Percentiles rank a stretch among this genome's conserved stretches.
These are phyloP conservation scores for Suillia variegata DNA, from an alignment of 2,888 invertebrate species.

Conservation along the genomic window DNA sequence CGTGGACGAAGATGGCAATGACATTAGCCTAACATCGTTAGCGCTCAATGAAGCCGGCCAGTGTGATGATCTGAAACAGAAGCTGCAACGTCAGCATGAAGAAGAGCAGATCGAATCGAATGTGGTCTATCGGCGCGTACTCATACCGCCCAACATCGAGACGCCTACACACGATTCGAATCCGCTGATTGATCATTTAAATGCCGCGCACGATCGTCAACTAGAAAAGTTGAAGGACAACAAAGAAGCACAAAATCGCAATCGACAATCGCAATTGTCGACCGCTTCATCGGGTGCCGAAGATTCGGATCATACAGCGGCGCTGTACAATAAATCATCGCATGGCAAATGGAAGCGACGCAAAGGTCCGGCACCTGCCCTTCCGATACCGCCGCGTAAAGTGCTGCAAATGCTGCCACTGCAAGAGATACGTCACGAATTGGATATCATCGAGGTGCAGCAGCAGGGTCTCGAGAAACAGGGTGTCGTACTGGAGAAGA, in stretches of 20 bases:
- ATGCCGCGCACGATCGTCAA: conserved; percentile 48
- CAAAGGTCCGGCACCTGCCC: conserved; percentile 82
- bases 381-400: conserved; percentile 74
- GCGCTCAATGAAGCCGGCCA: too few species aligned
- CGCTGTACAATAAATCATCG: conserved; percentile 65
- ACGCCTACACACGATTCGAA: conserved; percentile 40
- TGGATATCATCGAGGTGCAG: conserved; percentile 84
- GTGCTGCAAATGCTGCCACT: conserved; percentile 68
- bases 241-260: conserved; percentile 68
- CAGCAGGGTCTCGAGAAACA: conserved; percentile 88
- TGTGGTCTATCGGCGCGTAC: conserved; percentile 49
- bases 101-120: conserved; percentile 38
- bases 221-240: conserved; percentile 66
- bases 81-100: conserved; percentile 16
- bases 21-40: not conserved
- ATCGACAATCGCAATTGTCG: conserved; percentile 60
- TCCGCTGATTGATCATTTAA: conserved; percentile 30
- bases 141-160: conserved; percentile 41
- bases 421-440: conserved; percentile 70
- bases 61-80: conserved; percentile 35
- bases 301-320: conserved; percentile 37
- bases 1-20: conserved; percentile 29
- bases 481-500: conserved; percentile 87
- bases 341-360: conserved; percentile 75
- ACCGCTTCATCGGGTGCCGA: conserved; percentile 39